phyloP scores from a whole-genome alignment of 2,888 invertebrate genomes.

The Brenthis hecate region DNA sequence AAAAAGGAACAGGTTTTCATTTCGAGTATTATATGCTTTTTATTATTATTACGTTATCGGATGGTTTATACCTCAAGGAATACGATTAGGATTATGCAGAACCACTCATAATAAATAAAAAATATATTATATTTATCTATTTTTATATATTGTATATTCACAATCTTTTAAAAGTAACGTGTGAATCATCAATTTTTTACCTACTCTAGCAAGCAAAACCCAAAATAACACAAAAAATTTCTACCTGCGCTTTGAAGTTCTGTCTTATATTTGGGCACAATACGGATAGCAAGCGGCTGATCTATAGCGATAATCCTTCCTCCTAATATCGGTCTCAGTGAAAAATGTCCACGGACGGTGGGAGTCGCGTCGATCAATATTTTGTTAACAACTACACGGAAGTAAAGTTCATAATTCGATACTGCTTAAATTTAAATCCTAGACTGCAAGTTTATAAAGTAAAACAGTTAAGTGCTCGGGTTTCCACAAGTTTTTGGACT shows the following conservation, averaged over 20 bases:
- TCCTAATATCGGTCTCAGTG: slow-evolving; percentile 55
- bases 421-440: slow-evolving; percentile 66
- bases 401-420: slow-evolving; percentile 62
- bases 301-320: slow-evolving; percentile 67
- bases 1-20: no score
- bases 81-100: no score
- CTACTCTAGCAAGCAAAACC: slow-evolving; percentile 54
- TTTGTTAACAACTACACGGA: slow-evolving; percentile 67
- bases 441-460: slow-evolving; percentile 29
- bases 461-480: slow-evolving; percentile 34
- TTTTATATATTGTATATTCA: background rate
- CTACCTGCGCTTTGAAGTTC: slow-evolving; percentile 71
- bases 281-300: slow-evolving; percentile 62
- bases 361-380: slow-evolving; percentile 76
- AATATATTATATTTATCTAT: background rate
- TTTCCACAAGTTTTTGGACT: slow-evolving; percentile 49
- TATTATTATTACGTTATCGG: no score
- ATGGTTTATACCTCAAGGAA: no score
- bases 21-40: no score
- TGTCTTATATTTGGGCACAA: slow-evolving; percentile 62
- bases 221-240: slow-evolving; percentile 71
- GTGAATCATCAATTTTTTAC: slow-evolving; percentile 46
- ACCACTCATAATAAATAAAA: no score
- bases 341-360: slow-evolving; percentile 63
- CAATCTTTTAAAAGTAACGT: slow-evolving; percentile 24